phyloP scores from a whole-genome alignment of 92 coral and sea anemone species.

The Plumapathes pennacea region DNA sequence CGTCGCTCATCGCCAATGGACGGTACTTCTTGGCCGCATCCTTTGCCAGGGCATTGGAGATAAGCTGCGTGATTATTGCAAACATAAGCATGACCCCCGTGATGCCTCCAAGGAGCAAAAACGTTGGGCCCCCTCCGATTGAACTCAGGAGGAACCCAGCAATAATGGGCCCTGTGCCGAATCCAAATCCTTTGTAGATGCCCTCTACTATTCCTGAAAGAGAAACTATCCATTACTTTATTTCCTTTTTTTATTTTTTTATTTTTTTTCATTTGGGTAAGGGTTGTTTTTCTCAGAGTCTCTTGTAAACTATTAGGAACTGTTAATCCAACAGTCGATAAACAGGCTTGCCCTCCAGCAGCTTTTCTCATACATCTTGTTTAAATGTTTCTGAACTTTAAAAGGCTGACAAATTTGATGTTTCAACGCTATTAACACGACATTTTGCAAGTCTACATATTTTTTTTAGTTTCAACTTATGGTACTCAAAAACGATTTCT shows the following conservation, averaged over 20 bases:
- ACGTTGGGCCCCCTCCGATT: conserved; percentile 33
- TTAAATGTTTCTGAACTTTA: neutral
- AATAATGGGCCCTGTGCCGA: conserved; percentile 44
- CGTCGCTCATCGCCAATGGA: too few species aligned
- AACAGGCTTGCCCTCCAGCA: neutral
- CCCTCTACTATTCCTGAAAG: conserved; percentile 34
- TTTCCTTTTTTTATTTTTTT: too few species aligned
- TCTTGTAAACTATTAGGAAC: neutral
- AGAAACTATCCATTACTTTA: neutral
- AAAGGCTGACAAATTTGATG: too few species aligned
- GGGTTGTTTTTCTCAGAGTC: neutral
- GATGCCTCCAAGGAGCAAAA: conserved; percentile 36
- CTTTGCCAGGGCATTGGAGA: neutral
- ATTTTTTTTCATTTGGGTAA: too few species aligned
- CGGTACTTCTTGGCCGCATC: too few species aligned
- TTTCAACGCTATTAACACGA: too few species aligned
- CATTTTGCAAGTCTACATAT: too few species aligned
- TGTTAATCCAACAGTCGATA: neutral
- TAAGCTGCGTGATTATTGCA: neutral
- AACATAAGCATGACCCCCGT: conserved; percentile 5
- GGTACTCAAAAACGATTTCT: too few species aligned
- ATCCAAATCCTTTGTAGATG: conserved; percentile 42
- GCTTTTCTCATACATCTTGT: neutral
- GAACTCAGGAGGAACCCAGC: conserved; percentile 36
- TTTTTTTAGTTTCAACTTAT: too few species aligned